Conservation (phyloP, 1,140 invertebrate genomes). For the Penaeus chinensis region DNA sequence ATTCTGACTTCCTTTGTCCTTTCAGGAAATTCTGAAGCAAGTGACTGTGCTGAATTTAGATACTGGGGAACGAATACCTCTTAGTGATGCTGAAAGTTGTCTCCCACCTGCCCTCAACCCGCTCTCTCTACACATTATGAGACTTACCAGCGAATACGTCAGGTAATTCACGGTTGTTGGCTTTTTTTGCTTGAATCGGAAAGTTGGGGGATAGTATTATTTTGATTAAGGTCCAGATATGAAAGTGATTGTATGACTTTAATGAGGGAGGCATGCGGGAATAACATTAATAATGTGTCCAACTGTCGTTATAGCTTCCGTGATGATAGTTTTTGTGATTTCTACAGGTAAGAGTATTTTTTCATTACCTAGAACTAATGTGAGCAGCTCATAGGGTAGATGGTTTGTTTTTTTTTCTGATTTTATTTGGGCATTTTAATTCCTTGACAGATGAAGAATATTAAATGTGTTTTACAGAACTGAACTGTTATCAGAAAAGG, state of each 20-base stretch:
- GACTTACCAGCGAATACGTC: constrained; percentile 89
- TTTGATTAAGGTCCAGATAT: too few relatives aligned
- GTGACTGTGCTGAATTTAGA: constrained; percentile 93
- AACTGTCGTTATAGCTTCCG: not conserved
- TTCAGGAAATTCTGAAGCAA: constrained; percentile 88
- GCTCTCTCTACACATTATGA: constrained; percentile 93
- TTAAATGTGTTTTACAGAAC: too few relatives aligned
- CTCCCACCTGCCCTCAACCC: constrained; percentile 91
- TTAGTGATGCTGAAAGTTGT: constrained; percentile 91
- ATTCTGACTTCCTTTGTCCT: constrained; percentile 28
- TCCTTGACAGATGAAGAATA: too few relatives aligned
- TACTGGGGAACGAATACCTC: constrained; percentile 88
- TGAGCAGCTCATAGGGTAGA: not conserved
- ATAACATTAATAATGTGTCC: not conserved
- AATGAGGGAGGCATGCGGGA: not conserved
- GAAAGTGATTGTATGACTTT: too few relatives aligned
- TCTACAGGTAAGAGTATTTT: not conserved
- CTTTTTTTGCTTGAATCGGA: too few relatives aligned
- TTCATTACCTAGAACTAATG: not conserved
- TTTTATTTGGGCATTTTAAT: too few relatives aligned
- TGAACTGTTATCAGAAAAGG: too few relatives aligned
- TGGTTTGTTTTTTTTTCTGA: not conserved
- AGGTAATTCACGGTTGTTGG: constrained; percentile 67
- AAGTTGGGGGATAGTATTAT: too few relatives aligned
- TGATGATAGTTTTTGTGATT: constrained; percentile 8